A percentile compares a stretch with the other conserved stretches of the same genome.
phyloP scores from a whole-genome alignment of 1,140 invertebrate species.

The Penaeus vannamei region DNA sequence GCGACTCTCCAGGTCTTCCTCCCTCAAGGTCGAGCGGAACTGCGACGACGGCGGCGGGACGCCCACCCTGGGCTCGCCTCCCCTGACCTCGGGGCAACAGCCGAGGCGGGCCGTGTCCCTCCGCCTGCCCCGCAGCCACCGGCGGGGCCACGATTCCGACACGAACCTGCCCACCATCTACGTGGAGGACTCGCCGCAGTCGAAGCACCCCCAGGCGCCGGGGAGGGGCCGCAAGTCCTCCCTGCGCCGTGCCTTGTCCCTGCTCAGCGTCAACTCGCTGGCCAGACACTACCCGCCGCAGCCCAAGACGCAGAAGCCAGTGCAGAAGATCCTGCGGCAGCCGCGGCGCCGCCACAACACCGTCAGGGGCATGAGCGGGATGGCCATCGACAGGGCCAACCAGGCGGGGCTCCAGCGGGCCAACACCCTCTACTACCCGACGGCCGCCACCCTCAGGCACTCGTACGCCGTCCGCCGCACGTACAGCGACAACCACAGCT shows the following conservation, averaged over 20 bases:
- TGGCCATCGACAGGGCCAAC: slow-evolving; percentile 56
- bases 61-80: neutral
- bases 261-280: slow-evolving; percentile 59
- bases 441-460: slow-evolving; percentile 37
- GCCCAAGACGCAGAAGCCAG: slow-evolving; percentile 46
- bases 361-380: slow-evolving; percentile 51
- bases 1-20: slow-evolving; percentile 44
- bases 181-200: slow-evolving; percentile 48
- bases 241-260: slow-evolving; percentile 47
- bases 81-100: neutral
- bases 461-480: slow-evolving; percentile 33
- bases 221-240: slow-evolving; percentile 42
- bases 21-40: slow-evolving; percentile 44
- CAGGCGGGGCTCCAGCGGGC: slow-evolving; percentile 18
- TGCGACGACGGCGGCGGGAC: slow-evolving; percentile 2
- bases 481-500: slow-evolving; percentile 48
- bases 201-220: neutral
- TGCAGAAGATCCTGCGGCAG: slow-evolving; percentile 55
- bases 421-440: slow-evolving; percentile 56
- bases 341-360: slow-evolving; percentile 53
- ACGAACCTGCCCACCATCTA: slow-evolving; percentile 60
- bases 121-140: slow-evolving; percentile 47
- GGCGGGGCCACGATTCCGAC: slow-evolving; percentile 39
- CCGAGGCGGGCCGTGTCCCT: slow-evolving; percentile 50
- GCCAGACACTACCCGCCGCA: slow-evolving; percentile 10